Evolutionary conservation across 2,888 invertebrate genomes (phyloP), one percentile per base, ranked within the genome.

Genomic region (Julus scandinavius): DNA sequence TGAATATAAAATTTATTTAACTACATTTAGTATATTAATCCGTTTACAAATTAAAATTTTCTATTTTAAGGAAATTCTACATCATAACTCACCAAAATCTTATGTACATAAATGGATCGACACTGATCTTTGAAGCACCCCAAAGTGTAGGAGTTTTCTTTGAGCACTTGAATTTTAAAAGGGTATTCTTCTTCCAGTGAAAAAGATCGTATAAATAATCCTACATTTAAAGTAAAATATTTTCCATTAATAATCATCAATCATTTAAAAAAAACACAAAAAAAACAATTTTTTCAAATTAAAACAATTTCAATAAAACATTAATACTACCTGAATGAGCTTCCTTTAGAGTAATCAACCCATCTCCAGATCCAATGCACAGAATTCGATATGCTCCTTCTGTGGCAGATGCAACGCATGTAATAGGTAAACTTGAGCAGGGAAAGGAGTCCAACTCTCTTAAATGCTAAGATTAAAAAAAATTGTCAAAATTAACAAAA

Each of bases 301-400:
- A 11, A 15, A 58, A 15, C 15, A 58, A 58, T 58, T 58, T 15
- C 58, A 11, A 58, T 15, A 58, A 15, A 58, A 1, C 58, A 58
- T 58, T 58, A 0, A 6, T 1, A 20, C 20, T 20, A 83, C 83
- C 83, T 40, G 83, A 20, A 83, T 83, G 83, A 83, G 83, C 83
- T 83, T 83, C 83, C 41, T 41, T 83, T 13, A 83, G 38, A 11
- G 83, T 20, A 41, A 83, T 41, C 41, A 41, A 15, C 83, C 29
- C 13, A 83, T 83, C 83, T 41, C 41, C 83, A 83, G 83, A 38
- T 83, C 83, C 83, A 9, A 83, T 41, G 41, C 83, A 83, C 13
- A 83, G 83, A 83, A 83, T 83, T 83, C 29, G 7, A 83, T 83
- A 83, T 40, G 83, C 83, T 83, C 83, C 83, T 15, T 83, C 83